Base-by-base conservation (phyloP, 1,140 invertebrate genomes). In the Dinothrombium tinctorium region DNA sequence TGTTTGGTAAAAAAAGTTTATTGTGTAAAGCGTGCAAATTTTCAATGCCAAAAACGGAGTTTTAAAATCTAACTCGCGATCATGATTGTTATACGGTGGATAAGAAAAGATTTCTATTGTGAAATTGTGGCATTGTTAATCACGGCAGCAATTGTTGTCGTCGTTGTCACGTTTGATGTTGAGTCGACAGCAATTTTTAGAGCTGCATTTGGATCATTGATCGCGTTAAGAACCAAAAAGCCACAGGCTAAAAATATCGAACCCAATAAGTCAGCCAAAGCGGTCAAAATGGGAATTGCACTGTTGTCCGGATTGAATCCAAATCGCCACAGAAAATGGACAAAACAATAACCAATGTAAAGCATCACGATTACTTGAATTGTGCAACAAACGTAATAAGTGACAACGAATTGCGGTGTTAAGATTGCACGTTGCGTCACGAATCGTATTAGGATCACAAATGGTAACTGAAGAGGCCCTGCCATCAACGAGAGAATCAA, bases 201-300 rank as follows among this genome's bases (percentile, higher is more conserved):
- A 22, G 28, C 8, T 6, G 39, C 26, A 22, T 40, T 40, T 20
- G 15, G n/a, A 40, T 40, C 39, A 12, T 26, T n/a, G 19, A 31
- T 21, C 17, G 20, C 12, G 7, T 7, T 15, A 7, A 40, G 11
- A 26, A 38, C 24, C 22, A 38, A 12, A 19, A 23, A 38, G 20
- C 37, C 37, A 8, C 12, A 38, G 6, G 20, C 37, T 4, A 38
- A 21, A 6, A 38, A 2, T n/a, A 26, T 12, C n/a, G 22, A 23
- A 26, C 37, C 37, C 17, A 38, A 14, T 25, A 38, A 19, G 17
- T 38, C 37, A 38, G 37, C 89, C 1, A 94, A 53, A 4, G 87
- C 80, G 4, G 89, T 95, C 35, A 94, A 65, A 59, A 89, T 90
- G 1, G 89, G 69, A 22, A 69, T 94, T 12, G 84, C 81, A 14